Conservation (phyloP, 2,113 vertebrate genomes). For the Collichthys lucidus region DNA sequence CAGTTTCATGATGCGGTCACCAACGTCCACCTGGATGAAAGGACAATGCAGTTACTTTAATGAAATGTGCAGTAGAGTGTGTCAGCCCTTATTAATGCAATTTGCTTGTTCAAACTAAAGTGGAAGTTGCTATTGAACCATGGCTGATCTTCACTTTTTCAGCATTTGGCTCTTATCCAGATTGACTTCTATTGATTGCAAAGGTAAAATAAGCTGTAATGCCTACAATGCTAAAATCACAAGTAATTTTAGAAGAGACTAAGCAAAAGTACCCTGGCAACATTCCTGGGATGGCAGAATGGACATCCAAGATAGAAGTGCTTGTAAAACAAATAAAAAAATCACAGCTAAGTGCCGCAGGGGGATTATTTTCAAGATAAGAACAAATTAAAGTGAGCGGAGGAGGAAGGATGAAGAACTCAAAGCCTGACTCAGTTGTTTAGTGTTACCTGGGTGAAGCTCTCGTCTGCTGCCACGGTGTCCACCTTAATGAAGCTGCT, state of each 20-base stretch:
- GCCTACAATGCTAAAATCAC: constrained; percentile 34
- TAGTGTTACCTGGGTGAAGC: constrained; percentile 91
- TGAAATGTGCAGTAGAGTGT: constrained; percentile 36
- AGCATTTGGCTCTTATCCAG: constrained; percentile 48
- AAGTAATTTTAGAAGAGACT: constrained; percentile 30
- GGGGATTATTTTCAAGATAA: constrained; percentile 49
- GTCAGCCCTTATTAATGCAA: constrained; percentile 39
- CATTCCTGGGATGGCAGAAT: constrained; percentile 40
- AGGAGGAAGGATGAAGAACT: constrained; percentile 54
- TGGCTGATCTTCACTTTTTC: constrained; percentile 46
- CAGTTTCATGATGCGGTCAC: constrained; percentile 98
- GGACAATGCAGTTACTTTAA: constrained; percentile 16
- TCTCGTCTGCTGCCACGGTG: constrained; percentile 97
- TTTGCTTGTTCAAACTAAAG: constrained; percentile 39
- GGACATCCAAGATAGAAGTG: constrained; percentile 58
- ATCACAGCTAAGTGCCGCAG: constrained; percentile 48
- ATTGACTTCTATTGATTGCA: constrained; percentile 49
- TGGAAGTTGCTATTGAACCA: constrained; percentile 43
- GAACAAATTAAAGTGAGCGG: constrained; percentile 64
- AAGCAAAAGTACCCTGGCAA: constrained; percentile 47
- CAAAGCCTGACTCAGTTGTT: constrained; percentile 57
- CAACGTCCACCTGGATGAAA: constrained; percentile 89
- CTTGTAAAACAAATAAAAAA: constrained; percentile 64
- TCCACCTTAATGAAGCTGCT: constrained; percentile 98
- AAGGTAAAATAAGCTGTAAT: constrained; percentile 49